These are phyloP conservation scores for Amia ocellicauda DNA, from an alignment of 2,113 vertebrate species.

Conservation along the genomic window DNA sequence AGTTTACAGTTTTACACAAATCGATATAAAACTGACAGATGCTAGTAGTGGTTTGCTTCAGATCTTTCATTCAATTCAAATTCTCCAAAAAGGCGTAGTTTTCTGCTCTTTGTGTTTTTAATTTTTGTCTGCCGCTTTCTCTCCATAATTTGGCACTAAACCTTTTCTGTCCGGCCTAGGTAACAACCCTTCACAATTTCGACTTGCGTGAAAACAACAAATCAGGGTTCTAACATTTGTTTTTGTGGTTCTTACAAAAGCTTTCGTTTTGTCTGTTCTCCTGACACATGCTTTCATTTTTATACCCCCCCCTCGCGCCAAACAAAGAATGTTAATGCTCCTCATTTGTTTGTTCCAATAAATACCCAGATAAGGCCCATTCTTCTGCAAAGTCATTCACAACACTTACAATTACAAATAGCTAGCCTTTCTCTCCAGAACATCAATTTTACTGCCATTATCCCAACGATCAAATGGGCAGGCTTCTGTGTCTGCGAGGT, in stretches of 20 bases:
- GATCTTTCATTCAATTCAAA: too few species aligned
- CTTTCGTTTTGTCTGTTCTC: not conserved
- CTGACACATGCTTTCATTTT: not conserved
- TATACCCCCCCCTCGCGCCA: not conserved
- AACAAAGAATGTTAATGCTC: not conserved
- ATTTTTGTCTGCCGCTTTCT: too few species aligned
- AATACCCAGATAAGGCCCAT: not conserved
- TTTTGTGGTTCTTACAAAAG: not conserved
- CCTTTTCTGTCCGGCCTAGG: too few species aligned
- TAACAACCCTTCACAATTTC: not conserved
- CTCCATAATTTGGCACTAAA: too few species aligned
- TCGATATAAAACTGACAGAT: too few species aligned
- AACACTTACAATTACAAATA: not conserved
- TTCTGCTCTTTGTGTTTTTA: too few species aligned
- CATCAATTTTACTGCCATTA: not conserved
- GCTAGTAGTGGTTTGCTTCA: too few species aligned
- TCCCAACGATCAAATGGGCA: too few species aligned
- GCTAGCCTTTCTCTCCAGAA: slow-evolving; percentile 8
- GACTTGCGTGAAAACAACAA: not conserved
- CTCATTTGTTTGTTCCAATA: not conserved
- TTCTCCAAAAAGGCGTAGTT: too few species aligned
- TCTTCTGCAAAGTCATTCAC: not conserved
- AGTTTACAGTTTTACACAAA: too few species aligned
- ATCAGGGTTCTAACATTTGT: not conserved
- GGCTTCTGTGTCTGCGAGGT: too few species aligned